Base-by-base conservation (phyloP, 2,888 invertebrate species). In the Dasysyrphus tricinctus region DNA sequence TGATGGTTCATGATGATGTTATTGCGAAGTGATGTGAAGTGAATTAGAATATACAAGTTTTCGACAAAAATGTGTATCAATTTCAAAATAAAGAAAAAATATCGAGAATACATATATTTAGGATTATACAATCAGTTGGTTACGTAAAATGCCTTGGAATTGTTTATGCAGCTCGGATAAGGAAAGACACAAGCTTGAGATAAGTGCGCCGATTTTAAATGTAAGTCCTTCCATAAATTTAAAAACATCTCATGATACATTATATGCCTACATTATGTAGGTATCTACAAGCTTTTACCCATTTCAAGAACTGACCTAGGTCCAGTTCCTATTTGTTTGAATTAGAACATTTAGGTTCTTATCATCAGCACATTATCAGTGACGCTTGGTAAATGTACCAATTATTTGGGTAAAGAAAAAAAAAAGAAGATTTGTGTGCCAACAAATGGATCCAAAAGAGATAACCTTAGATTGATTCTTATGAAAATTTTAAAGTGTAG, bases 131-230 rank as follows among this genome's bases (percentile, higher is more conserved):
- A 65, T 12, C 24, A 19, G n/a, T 65, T 72, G 54, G 32, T 74
- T 74, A 78, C 54, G 70, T 69, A 86, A 81, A 81, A 86, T 86
- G 85, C 85, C 85, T 81, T 86, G 85, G 85, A 86, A 81, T 63
- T 86, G 85, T 72, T 57, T 86, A 78, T 86, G 85, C 81, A 86
- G 85, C 81, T 86, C 85, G 78, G 85, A 86, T 57, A 86, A 86
- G 34, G 59, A 81, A 34, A 78, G 69, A 56, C 81, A 86, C 69
- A 86, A 81, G 44, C 85, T 81, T 29, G 70, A 86, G 44, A 86
- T 86, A 24, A 86, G 85, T 72, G 85, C 85, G 14, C 85, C 85
- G 39, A 86, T 86, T 54, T 78, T 86, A 19, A 86, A 81, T 75
- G 85, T 85, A 57, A 85, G 85, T 80, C n/a, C 19, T 32, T 44